A percentile compares a stretch with the other conserved stretches of the same genome.
These are phyloP conservation scores for Tribolium freemani DNA, from an alignment of 2,888 invertebrate species.

Conservation along the genomic window DNA sequence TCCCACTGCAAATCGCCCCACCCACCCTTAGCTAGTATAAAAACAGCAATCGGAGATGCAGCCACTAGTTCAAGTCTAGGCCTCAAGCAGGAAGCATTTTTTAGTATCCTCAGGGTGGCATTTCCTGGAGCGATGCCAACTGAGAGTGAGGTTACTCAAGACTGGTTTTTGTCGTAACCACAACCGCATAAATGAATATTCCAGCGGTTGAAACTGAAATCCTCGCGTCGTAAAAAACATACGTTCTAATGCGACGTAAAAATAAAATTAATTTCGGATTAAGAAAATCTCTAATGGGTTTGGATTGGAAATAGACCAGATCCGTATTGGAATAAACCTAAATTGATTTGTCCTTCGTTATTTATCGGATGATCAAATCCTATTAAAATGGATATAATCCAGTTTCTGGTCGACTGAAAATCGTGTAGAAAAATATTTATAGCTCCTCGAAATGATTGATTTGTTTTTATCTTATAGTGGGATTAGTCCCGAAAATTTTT, in stretches of 20 bases:
- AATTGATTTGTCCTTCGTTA: constrained; percentile 26
- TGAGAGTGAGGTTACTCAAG: constrained; percentile 1
- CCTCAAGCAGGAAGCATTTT: not conserved
- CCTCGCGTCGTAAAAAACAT: constrained; percentile 9
- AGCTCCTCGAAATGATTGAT: not conserved
- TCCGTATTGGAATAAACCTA: constrained; percentile 10
- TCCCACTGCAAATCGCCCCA: not conserved
- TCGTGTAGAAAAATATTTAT: not conserved
- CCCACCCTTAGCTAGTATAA: not conserved
- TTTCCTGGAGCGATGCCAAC: not conserved
- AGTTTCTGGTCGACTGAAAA: constrained; percentile 7
- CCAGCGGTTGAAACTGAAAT: constrained; percentile 33
- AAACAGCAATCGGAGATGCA: not conserved
- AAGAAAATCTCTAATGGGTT: not conserved
- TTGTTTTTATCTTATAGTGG: not conserved
- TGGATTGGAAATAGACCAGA: not conserved
- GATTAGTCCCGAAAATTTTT: not conserved
- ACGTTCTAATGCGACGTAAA: not conserved
- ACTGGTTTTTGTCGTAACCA: constrained; percentile 25
- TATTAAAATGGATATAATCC: constrained; percentile 17
- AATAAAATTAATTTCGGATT: not conserved
- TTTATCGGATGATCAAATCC: constrained; percentile 19
- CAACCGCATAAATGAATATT: constrained; percentile 37
- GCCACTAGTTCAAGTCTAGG: not conserved
- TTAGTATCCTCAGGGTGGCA: not conserved